Percentiles rank a stretch among this genome's conserved stretches.
phyloP scores from a whole-genome alignment of 2,797 vertebrate species.

The Lutra lutra region DNA sequence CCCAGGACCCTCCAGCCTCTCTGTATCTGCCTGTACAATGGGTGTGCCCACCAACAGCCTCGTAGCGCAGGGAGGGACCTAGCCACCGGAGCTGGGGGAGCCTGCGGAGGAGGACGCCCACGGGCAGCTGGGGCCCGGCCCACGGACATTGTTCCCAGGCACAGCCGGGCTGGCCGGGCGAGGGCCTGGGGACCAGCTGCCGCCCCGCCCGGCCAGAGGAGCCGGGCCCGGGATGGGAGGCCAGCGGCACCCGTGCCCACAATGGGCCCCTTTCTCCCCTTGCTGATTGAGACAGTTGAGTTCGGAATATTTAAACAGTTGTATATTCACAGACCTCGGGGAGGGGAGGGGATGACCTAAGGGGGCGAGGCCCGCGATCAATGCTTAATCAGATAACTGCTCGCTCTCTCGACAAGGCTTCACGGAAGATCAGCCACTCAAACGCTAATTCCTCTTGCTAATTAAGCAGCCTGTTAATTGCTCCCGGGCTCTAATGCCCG shows the following conservation, averaged over 20 bases:
- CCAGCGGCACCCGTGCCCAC: constrained; percentile 34
- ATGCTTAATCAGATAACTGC: constrained; percentile 91
- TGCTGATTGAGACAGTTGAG: constrained; percentile 83
- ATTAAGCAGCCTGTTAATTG: constrained; percentile 96
- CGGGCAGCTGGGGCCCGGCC: neutral
- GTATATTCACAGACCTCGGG: constrained; percentile 85
- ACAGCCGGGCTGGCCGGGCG: neutral
- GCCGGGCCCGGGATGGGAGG: constrained; percentile 19
- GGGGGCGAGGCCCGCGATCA: constrained; percentile 87
- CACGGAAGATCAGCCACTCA: constrained; percentile 91
- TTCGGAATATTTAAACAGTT: constrained; percentile 88
- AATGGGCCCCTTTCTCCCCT: constrained; percentile 80
- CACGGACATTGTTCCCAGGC: neutral
- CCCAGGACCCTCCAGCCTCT: neutral
- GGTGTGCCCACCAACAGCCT: neutral
- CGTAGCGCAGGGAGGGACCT: neutral
- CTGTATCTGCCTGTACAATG: neutral
- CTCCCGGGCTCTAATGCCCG: constrained; percentile 92
- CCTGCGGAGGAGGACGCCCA: neutral
- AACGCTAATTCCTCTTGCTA: constrained; percentile 92
- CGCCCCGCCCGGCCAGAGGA: neutral
- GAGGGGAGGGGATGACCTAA: constrained; percentile 86
- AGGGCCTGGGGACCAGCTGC: neutral
- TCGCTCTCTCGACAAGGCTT: constrained; percentile 88
- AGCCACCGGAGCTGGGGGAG: neutral